Evolutionary conservation across 2,113 vertebrate species (phyloP), one percentile per base, ranked within the genome.

Genomic region (Corvus cornix): DNA sequence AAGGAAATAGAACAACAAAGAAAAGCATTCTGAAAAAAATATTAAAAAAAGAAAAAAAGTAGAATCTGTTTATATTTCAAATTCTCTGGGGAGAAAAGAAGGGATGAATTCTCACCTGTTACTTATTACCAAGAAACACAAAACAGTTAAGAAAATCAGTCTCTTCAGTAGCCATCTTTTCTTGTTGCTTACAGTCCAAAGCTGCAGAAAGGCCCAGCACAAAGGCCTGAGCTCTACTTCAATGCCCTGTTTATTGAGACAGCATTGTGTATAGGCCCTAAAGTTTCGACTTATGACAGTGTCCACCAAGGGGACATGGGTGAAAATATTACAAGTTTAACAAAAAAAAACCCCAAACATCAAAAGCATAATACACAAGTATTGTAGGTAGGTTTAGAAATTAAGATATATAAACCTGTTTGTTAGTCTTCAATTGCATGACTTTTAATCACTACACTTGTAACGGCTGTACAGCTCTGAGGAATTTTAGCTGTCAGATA

Each of bases 1-100:
- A 86, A 96, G 59, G 46, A 90, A 94, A 88, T 41, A 90, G 90
- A 96, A 74, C 30, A 93, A 72, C 55, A 88, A 14, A n/a, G 52
- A 75, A 90, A 91, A 93, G 30, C 15, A 62, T 67, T 88, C 64
- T 88, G 24, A 22, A 63, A 43, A 60, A 68, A 75, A 31, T 18
- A 1, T 15, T n/a, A 22, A n/a, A 35, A 58, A 59, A 43, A 51
- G 46, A 49, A 33, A 67, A 77, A 33, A 49, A 26, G 5, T 37
- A 58, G 8, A 51, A 67, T 78, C 37, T 89, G 53, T 69, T 96
- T 93, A 43, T 67, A 74, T 90, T 91, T 94, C 53, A 74, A 3
- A 87, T 87, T 70, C 26, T 81, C 58, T n/a, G 12, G 20, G 55
- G 51, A 89, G 12, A 93, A 88, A 48, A 33, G 39, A 39, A 76